Conservation (phyloP, 64 coral and sea anemone genomes). For the Actinia tenebrosa region DNA sequence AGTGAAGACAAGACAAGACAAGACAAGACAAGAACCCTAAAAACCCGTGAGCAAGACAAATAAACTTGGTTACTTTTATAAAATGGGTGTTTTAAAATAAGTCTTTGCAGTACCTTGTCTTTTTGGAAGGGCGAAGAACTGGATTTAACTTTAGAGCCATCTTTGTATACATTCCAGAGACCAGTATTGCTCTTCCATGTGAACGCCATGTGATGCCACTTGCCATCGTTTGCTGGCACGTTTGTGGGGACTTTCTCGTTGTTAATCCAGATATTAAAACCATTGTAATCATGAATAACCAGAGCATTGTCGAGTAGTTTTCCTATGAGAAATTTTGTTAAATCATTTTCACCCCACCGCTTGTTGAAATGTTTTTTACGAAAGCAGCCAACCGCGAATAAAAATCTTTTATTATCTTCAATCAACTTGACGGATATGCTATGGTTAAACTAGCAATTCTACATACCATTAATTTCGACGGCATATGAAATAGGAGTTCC, state of each 20-base stretch:
- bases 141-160: constrained; percentile 65
- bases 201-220: constrained; percentile 92
- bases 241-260: constrained; percentile 61
- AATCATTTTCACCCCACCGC: no score
- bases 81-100: no score
- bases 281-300: constrained; percentile 87
- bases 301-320: constrained; percentile 74
- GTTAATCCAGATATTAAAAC: constrained; percentile 93
- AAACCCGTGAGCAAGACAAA: no score
- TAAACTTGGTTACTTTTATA: no score
- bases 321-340: constrained; percentile 14
- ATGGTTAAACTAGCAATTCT: not conserved
- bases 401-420: no score
- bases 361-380: no score
- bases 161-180: constrained; percentile 79
- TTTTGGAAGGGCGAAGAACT: constrained; percentile 50
- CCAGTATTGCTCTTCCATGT: constrained; percentile 87
- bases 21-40: no score
- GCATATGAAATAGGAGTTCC: constrained; percentile 88
- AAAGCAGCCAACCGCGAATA: no score
- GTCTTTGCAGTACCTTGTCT: constrained; percentile 48
- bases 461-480: constrained; percentile 50
- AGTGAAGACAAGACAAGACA: no score
- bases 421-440: no score
- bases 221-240: constrained; percentile 77